Evolutionary conservation across 1,140 invertebrate genomes (phyloP), one percentile per base, ranked within the genome.

Genomic region (Caenorhabditis remanei): DNA sequence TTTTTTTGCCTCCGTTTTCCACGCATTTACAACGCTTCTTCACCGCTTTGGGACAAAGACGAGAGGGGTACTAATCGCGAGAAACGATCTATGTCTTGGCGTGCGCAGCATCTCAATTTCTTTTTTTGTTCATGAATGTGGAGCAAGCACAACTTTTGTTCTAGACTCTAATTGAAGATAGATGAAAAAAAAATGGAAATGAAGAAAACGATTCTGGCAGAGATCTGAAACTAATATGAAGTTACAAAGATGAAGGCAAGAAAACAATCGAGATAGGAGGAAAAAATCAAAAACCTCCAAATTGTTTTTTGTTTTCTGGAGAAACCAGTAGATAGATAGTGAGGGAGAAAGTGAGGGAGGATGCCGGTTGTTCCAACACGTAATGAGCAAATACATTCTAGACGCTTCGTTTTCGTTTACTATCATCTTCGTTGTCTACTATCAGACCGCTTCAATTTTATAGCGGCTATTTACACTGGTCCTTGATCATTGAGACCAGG

Each of bases 351-450:
- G 4, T 9, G 19, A 19, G 43, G 67, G 41, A n/a, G 13, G 67
- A n/a, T 46, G 24, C 19, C 41, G 71, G 46, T 50, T 50, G 13
- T 16, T 79, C 46, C n/a, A 43, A n/a, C 13, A 53, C 71, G 46
- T 50, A 50, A 79, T 79, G 46, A 79, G 71, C 71, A 79, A 79
- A 32, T 71, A 71, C 67, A 48, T 71, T 71, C 67, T 71, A 71
- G 67, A 71, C 67, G 19, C 67, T 71, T 48, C 43, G 41, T 40
- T 40, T 53, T 40, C 41, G 14, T 79, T 79, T 79, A 50, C 71
- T 79, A 50, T 79, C 71, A 43, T 32, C 14, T 21, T 13, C 9
- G 13, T 14, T 11, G 71, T 79, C 14, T n/a, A 40, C 71, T 79
- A 79, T 79, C 71, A 79, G 46, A 79, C 19, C 61, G 9, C 56